Evolutionary conservation across 1,140 invertebrate species (phyloP).

Genomic region (Camponotus pennsylvanicus): DNA sequence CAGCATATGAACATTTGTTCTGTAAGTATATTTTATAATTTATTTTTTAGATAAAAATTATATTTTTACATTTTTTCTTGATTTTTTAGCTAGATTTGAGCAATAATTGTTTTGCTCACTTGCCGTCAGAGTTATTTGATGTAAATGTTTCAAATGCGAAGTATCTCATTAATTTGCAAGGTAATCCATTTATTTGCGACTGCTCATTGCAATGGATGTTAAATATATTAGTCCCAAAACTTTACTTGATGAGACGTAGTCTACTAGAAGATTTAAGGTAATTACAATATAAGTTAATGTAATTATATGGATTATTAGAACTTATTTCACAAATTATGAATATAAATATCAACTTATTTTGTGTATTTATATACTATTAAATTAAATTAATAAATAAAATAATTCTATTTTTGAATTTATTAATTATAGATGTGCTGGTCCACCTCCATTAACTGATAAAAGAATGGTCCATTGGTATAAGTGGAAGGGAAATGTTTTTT

Average conservation of each 20-base stretch:
- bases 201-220: constrained; percentile 82
- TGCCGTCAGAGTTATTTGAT: constrained; percentile 71
- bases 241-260: constrained; percentile 71
- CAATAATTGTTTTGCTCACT: constrained; percentile 77
- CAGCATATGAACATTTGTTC: constrained; percentile 76
- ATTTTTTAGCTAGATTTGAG: constrained; percentile 80
- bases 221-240: constrained; percentile 74
- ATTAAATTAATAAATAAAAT: not conserved
- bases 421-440: constrained; percentile 75
- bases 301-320: not conserved
- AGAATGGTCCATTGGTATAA: constrained; percentile 81
- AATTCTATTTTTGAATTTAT: constrained; percentile 8
- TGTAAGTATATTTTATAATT: constrained; percentile 74
- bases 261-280: constrained; percentile 81
- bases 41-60: constrained; percentile 27
- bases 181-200: constrained; percentile 82
- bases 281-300: constrained; percentile 38
- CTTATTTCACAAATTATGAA: not conserved
- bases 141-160: constrained; percentile 42
- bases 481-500: constrained; percentile 78
- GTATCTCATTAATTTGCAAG: constrained; percentile 79
- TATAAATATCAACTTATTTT: not conserved
- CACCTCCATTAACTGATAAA: constrained; percentile 68
- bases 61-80: constrained; percentile 35
- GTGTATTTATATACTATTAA: constrained; percentile 7